Evolutionary conservation across 1,140 invertebrate genomes (phyloP).

Genomic region (Meteorus sp.): DNA sequence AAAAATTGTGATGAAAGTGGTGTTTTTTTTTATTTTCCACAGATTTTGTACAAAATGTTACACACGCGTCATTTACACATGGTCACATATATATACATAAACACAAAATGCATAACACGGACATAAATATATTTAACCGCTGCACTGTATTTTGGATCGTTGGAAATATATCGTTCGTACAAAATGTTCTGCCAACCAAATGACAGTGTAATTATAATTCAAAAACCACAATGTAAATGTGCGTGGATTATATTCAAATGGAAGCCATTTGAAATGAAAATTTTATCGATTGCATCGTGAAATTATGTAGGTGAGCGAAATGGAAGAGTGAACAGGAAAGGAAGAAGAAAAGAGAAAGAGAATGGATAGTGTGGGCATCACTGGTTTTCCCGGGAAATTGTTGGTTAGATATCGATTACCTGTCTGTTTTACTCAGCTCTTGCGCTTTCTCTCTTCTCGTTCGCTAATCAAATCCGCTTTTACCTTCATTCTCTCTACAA

Average conservation of each 20-base stretch:
- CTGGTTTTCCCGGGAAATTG: neutral
- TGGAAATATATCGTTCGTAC: neutral
- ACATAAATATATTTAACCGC: too few species aligned
- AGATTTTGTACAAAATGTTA: too few species aligned
- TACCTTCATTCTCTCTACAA: neutral
- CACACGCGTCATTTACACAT: neutral
- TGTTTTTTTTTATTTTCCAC: too few species aligned
- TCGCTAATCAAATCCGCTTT: conserved; percentile 4
- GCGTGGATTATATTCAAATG: neutral
- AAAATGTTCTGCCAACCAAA: neutral
- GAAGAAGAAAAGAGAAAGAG: too few species aligned
- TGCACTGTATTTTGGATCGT: neutral
- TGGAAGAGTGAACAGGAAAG: neutral
- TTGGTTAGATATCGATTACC: conserved; percentile 9
- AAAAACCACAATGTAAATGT: neutral
- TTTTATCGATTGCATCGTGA: conserved; percentile 1
- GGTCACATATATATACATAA: too few species aligned
- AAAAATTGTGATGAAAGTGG: too few species aligned
- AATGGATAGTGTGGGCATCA: neutral
- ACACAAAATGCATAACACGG: too few species aligned
- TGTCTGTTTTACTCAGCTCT: conserved; percentile 1
- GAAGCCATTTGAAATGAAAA: conserved; percentile 3
- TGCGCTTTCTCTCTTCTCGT: neutral
- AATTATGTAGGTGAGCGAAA: neutral
- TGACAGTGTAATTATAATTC: neutral